These are phyloP conservation scores for Rallus crepitans DNA, from an alignment of 2,797 vertebrate genomes.

Conservation along the genomic window DNA sequence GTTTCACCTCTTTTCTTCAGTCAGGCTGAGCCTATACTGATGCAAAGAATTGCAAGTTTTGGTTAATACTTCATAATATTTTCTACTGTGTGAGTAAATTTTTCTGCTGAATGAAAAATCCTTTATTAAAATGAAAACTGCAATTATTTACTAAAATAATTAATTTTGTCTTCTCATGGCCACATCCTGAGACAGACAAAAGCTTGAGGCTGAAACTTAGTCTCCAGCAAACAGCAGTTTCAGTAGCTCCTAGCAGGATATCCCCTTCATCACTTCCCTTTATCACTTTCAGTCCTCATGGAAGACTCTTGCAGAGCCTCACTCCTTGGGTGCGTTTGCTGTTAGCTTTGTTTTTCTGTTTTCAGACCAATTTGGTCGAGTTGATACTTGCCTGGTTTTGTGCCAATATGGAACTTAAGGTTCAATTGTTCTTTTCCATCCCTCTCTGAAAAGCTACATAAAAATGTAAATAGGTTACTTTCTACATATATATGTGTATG, in stretches of 20 bases:
- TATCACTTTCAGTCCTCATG: not conserved
- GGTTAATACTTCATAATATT: not conserved
- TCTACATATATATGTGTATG: not conserved
- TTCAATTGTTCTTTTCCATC: not conserved
- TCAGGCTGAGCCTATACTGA: not conserved
- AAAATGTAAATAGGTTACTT: not conserved
- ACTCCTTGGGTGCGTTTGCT: not conserved
- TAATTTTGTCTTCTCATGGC: not conserved
- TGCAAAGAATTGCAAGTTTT: not conserved
- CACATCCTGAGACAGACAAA: not conserved
- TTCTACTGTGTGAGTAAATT: not conserved
- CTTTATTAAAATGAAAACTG: not conserved
- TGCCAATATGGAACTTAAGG: not conserved
- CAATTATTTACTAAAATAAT: not conserved
- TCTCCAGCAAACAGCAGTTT: not conserved
- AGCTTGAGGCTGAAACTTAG: not conserved
- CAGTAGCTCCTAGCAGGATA: not conserved
- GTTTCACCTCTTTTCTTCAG: not conserved
- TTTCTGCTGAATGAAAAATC: not conserved
- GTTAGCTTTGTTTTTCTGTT: not conserved
- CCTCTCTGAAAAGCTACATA: not conserved
- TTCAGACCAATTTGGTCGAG: not conserved
- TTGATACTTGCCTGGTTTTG: not conserved
- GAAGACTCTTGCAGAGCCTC: not conserved
- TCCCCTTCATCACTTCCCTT: not conserved